These are phyloP conservation scores for Hipparchia semele DNA, from an alignment of 2,888 invertebrate genomes.

Conservation along the genomic window DNA sequence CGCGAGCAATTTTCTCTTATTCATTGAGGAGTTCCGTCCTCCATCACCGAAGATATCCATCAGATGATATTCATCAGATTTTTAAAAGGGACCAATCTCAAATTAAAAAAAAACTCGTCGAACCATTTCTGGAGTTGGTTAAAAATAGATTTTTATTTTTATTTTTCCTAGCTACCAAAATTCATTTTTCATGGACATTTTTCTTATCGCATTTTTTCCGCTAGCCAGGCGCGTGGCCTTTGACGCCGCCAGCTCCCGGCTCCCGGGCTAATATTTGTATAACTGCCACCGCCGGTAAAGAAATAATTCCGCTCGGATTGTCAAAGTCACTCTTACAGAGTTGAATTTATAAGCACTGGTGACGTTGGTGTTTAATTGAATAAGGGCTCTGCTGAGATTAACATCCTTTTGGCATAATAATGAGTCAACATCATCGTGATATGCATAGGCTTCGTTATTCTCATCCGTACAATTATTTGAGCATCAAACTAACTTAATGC, in stretches of 20 bases:
- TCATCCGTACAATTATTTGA: no score
- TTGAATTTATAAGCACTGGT: constrained; percentile 10
- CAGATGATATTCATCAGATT: no score
- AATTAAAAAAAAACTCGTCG: no score
- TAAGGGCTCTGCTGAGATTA: constrained; percentile 8
- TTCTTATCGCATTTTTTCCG: constrained; percentile 11
- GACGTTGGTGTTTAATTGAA: not conserved
- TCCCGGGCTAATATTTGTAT: constrained; percentile 1
- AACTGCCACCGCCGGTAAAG: constrained; percentile 3
- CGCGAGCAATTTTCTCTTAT: no score
- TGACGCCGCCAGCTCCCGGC: constrained; percentile 2
- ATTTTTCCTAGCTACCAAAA: not conserved
- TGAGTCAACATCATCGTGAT: not conserved
- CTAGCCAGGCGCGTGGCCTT: constrained; percentile 1
- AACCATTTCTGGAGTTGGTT: no score
- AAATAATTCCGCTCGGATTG: constrained; percentile 2
- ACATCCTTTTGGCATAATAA: constrained; percentile 7
- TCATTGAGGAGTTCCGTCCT: no score
- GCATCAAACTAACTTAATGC: no score
- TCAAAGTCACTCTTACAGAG: constrained; percentile 14
- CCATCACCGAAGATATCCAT: no score
- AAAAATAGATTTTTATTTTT: no score
- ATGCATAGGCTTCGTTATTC: not conserved
- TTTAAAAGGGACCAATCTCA: no score
- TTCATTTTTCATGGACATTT: not conserved